Evolutionary conservation across 53 echinoderm and acorn worm species (phyloP), one percentile per base, ranked within the genome.

Genomic region (Echinarachnius parma): DNA sequence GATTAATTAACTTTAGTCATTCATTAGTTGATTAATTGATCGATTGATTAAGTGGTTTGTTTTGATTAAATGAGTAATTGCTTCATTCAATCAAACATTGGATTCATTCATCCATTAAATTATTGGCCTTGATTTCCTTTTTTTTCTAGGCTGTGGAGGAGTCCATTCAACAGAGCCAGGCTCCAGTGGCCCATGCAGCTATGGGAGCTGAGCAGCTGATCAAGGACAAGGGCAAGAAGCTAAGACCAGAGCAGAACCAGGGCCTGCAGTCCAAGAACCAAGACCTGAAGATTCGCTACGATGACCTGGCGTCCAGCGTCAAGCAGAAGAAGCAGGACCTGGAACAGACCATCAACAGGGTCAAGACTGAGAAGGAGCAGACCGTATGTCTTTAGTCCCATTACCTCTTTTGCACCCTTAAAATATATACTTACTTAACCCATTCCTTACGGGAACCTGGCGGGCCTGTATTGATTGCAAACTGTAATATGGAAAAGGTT

Each of bases 231-330:
- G 81, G 85, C 35, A 91, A 88, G 77, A 98, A 98, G 53, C 86
- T 91, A 13, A 62, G 91, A 22, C 98, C 98, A 21, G 98, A 96
- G 45, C 98, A 96, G 57, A 83, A 96, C 54, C 85, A 96, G 60
- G 75, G 75, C 29, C 85, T 96, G 0, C 91, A 96, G 76, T 66
- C 39, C 71, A 87, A 91, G 86, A 72, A 91, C 25, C 53, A 55
- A 9, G 86, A 88, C 78, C 77, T 96, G 77, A 96, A 88, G 88
- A 83, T 34, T 53, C 79, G 88, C 42, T 96, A 79, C 52, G 88
- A 91, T 52, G 63, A 82, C 31, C 82, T 91, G 35, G 66, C 98
- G 3, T 35, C 82, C 0, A 47, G 79, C 16, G 82, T 85, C 77
- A 88, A 82, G 59, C 66, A 82, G 20, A 83, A 81, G 61, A 87